Evolutionary conservation across 2,888 invertebrate species (phyloP).

Genomic region (Drosophila mettleri): DNA sequence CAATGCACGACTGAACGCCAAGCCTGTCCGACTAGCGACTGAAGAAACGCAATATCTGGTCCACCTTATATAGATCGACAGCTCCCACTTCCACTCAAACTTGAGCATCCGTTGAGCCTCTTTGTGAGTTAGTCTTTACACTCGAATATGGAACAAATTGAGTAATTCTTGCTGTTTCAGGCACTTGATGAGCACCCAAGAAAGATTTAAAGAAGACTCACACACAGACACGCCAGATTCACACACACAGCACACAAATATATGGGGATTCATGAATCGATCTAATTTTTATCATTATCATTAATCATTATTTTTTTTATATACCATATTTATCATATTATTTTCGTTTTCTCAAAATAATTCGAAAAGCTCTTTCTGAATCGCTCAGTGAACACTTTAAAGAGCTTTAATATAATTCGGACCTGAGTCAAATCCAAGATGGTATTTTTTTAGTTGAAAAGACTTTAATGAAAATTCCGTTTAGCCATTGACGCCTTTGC

Average conservation of each 20-base stretch:
- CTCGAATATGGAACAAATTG: neutral
- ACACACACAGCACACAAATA: neutral
- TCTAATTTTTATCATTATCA: no score
- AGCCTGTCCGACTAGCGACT: neutral
- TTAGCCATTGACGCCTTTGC: slow-evolving; percentile 22
- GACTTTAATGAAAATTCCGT: slow-evolving; percentile 26
- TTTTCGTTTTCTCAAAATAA: neutral
- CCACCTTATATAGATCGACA: neutral
- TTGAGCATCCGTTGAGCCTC: neutral
- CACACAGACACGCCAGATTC: no score
- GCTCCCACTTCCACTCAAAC: neutral
- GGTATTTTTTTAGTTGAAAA: neutral
- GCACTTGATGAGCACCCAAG: neutral
- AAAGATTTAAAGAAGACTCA: no score
- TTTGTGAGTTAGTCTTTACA: neutral
- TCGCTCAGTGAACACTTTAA: neutral
- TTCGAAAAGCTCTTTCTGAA: neutral
- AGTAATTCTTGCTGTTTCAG: no score
- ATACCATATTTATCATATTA: no score
- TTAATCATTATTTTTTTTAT: neutral
- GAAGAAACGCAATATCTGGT: neutral
- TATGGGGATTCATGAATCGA: no score
- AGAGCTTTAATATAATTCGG: neutral
- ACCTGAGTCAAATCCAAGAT: neutral
- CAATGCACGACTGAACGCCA: neutral